phyloP scores from a whole-genome alignment of 2,888 invertebrate species.

The Sphecodes monilicornis region DNA sequence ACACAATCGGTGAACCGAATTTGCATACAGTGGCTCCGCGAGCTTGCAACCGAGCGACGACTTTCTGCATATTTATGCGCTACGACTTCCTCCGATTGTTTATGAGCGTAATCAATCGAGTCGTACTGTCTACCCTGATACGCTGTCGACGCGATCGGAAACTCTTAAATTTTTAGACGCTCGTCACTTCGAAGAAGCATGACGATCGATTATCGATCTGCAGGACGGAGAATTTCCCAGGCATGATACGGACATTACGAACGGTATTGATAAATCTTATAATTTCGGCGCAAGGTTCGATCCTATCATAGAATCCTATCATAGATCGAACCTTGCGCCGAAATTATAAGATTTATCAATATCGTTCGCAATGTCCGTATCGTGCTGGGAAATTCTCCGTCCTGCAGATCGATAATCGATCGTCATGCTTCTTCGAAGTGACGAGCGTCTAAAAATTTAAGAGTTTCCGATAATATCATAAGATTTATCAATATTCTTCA shows the following conservation, averaged over 20 bases:
- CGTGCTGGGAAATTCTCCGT: neutral
- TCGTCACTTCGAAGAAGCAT: neutral
- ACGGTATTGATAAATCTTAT: too few relatives aligned
- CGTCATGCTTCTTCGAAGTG: neutral
- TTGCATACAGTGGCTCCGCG: constrained; percentile 76
- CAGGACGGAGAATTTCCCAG: neutral
- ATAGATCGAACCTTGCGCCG: too few relatives aligned
- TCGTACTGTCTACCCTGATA: neutral
- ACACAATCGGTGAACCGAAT: constrained; percentile 59
- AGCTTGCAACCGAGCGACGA: constrained; percentile 34
- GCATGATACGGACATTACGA: neutral
- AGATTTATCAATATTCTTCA: too few relatives aligned
- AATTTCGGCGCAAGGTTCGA: too few relatives aligned
- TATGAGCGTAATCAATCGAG: constrained; percentile 53
- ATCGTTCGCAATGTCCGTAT: neutral
- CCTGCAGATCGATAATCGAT: neutral
- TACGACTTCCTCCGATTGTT: constrained; percentile 83
- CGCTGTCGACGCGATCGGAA: neutral
- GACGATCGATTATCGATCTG: neutral
- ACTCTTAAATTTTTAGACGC: neutral
- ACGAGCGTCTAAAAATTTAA: neutral
- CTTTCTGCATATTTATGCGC: constrained; percentile 80
- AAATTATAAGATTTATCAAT: too few relatives aligned
- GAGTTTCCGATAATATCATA: neutral
- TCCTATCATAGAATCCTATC: too few relatives aligned